These are phyloP conservation scores for Callithrix jacchus DNA, from an alignment of 2,113 vertebrate genomes.

Conservation along the genomic window DNA sequence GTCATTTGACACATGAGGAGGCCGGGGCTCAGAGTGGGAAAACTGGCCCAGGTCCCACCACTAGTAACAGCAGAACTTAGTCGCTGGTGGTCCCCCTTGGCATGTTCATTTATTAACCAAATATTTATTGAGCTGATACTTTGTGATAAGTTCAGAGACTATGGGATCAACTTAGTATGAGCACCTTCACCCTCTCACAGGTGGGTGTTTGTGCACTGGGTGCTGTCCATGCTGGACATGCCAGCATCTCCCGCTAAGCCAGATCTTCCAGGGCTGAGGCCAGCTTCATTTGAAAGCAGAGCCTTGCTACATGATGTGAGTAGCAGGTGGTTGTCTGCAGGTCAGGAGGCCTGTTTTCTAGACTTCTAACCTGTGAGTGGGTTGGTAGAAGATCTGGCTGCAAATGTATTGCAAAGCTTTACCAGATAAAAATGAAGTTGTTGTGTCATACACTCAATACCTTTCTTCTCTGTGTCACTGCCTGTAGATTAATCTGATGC, in stretches of 20 bases:
- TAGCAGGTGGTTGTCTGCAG: accelerated
- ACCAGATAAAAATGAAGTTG: not conserved
- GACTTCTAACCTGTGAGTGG: too few relatives aligned
- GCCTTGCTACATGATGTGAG: accelerated
- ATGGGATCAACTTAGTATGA: accelerated
- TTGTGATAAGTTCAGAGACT: not conserved
- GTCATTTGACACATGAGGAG: accelerated
- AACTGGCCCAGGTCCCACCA: accelerated
- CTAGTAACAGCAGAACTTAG: accelerated
- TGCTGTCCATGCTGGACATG: not conserved
- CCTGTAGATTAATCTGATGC: not conserved
- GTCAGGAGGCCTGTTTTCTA: not conserved
- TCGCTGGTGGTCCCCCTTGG: not conserved
- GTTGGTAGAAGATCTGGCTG: not conserved
- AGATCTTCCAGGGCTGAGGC: not conserved
- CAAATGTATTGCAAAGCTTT: not conserved
- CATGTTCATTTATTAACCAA: not conserved
- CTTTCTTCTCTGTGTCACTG: not conserved
- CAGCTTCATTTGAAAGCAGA: too few relatives aligned
- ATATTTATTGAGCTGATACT: accelerated
- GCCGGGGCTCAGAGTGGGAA: not conserved
- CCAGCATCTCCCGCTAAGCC: accelerated
- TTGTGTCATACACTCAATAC: not conserved
- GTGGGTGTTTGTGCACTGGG: accelerated
- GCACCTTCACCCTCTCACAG: not conserved